Conservation (phyloP, 1,140 invertebrate genomes). For the Drosophila ogumai region DNA sequence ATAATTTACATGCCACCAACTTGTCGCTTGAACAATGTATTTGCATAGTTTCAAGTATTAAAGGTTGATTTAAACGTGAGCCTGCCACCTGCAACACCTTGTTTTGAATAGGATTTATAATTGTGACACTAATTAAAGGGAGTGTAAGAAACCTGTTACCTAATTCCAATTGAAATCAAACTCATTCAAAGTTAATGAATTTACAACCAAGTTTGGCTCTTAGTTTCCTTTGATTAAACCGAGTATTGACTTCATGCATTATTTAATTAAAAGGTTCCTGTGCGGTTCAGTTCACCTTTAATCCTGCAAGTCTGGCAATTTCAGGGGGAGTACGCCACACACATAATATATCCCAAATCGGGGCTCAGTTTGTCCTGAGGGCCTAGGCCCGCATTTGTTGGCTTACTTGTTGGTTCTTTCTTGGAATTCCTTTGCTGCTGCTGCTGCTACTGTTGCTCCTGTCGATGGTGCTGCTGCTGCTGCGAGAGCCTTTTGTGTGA, state of each 20-base stretch:
- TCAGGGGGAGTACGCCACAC: background rate
- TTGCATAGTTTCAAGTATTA: background rate
- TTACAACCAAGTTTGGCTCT: background rate
- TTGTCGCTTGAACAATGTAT: background rate
- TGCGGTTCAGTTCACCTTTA: constrained; percentile 4
- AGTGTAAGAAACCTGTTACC: background rate
- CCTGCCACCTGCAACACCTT: background rate
- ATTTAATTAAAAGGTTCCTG: constrained; percentile 3
- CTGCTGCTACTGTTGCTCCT: constrained; percentile 18
- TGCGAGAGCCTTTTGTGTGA: constrained; percentile 51
- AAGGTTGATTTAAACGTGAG: background rate
- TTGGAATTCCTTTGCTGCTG: constrained; percentile 23
- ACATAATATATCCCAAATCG: background rate
- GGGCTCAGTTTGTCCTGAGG: constrained; percentile 2
- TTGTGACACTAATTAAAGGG: background rate
- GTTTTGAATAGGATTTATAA: background rate
- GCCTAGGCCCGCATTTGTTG: constrained; percentile 9
- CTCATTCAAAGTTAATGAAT: background rate
- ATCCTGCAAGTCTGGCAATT: constrained; percentile 3
- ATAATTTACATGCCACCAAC: constrained; percentile 1
- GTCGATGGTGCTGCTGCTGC: constrained; percentile 7
- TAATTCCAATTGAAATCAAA: background rate
- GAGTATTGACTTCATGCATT: constrained; percentile 1
- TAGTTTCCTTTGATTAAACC: background rate
- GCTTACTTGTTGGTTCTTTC: constrained; percentile 34